Conservation (phyloP, 2,888 invertebrate genomes). For the Endomychus coccineus region DNA sequence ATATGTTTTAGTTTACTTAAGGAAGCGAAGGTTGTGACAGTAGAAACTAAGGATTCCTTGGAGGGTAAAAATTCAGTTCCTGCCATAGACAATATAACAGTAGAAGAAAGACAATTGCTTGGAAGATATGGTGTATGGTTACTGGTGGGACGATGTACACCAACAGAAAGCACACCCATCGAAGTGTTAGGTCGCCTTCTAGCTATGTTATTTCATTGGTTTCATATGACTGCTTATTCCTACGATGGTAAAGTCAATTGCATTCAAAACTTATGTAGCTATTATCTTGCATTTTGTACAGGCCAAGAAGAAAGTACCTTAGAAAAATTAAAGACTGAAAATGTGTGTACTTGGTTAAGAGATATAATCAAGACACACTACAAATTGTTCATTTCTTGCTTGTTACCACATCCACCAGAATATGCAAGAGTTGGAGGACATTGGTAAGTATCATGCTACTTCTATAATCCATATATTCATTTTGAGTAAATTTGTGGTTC, state of each 20-base stretch:
- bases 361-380: constrained; percentile 78
- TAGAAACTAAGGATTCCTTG: constrained; percentile 52
- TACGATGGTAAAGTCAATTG: constrained; percentile 68
- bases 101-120: constrained; percentile 83
- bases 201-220: constrained; percentile 98
- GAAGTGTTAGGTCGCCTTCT: constrained; percentile 84
- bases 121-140: constrained; percentile 97
- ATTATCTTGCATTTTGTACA: constrained; percentile 25
- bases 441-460: too few relatives aligned
- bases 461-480: too few relatives aligned
- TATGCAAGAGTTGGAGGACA: constrained; percentile 93
- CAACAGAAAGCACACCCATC: constrained; percentile 66
- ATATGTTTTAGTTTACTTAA: constrained; percentile 71
- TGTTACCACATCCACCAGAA: constrained; percentile 93
- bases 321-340: constrained; percentile 86
- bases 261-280: constrained; percentile 21
- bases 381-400: constrained; percentile 83
- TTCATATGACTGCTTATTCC: constrained; percentile 94
- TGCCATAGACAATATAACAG: constrained; percentile 60
- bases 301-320: constrained; percentile 78
- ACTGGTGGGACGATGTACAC: constrained; percentile 86
- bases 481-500: too few relatives aligned
- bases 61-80: constrained; percentile 42
- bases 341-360: constrained; percentile 88
- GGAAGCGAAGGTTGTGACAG: constrained; percentile 79